A percentile compares a stretch with the other conserved stretches of the same genome.
phyloP scores from a whole-genome alignment of 2,888 invertebrate species.

The Eurytoma californica region DNA sequence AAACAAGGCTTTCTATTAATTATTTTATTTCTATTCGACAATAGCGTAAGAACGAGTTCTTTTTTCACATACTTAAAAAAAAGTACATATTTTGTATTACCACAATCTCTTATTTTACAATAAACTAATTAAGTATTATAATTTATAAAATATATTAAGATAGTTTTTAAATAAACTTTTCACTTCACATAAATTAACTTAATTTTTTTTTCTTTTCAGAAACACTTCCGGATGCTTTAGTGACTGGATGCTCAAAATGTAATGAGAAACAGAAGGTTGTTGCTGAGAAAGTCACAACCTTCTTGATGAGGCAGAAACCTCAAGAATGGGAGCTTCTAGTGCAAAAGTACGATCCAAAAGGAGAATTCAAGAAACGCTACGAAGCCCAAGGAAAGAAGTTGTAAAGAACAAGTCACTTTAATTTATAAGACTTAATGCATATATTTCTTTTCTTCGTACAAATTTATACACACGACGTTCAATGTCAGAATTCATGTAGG shows the following conservation, averaged over 20 bases:
- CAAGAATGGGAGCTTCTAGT: slow-evolving; percentile 82
- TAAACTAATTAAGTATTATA: too few species aligned
- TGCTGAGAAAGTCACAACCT: slow-evolving; percentile 82
- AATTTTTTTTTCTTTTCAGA: slow-evolving; percentile 74
- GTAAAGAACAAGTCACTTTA: slow-evolving; percentile 37
- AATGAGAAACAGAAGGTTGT: slow-evolving; percentile 81
- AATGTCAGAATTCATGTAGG: slow-evolving; percentile 23
- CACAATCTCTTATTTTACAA: too few species aligned
- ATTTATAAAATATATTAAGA: too few species aligned
- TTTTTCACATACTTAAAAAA: too few species aligned
- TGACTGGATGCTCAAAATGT: slow-evolving; percentile 81
- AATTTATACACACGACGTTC: slow-evolving; percentile 29
- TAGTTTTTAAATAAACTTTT: too few species aligned
- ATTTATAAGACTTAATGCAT: slow-evolving; percentile 35
- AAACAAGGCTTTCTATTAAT: too few species aligned
- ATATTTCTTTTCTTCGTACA: slow-evolving; percentile 30
- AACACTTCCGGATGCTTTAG: slow-evolving; percentile 83
- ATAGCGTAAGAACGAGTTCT: too few species aligned
- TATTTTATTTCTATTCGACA: too few species aligned
- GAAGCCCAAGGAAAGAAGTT: slow-evolving; percentile 63
- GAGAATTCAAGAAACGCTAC: slow-evolving; percentile 78
- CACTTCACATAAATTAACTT: not conserved
- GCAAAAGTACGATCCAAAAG: slow-evolving; percentile 83
- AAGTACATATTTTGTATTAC: too few species aligned
- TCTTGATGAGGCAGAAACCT: slow-evolving; percentile 80